A percentile compares a stretch with the other conserved stretches of the same genome.
These are phyloP conservation scores for Aldrovandia affinis DNA, from an alignment of 2,797 vertebrate genomes.

Conservation along the genomic window DNA sequence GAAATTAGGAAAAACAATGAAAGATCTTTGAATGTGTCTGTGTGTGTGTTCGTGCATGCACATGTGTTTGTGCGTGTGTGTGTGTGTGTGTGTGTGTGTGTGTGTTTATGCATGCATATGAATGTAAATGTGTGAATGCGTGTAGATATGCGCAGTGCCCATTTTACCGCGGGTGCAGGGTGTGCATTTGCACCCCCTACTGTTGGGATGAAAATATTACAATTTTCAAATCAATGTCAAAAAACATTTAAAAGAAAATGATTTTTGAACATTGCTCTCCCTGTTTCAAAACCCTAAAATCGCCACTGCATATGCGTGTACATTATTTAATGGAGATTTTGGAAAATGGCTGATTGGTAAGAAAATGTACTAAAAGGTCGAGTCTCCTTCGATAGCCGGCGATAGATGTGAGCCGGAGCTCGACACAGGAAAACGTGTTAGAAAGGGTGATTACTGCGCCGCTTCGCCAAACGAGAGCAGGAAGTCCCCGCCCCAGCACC, in stretches of 20 bases:
- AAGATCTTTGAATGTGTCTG: slow-evolving; percentile 8
- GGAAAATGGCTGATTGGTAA: not conserved
- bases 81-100: not conserved
- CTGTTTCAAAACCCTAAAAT: too few species aligned
- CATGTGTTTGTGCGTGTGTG: not conserved
- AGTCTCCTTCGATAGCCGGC: not conserved
- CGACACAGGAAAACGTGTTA: not conserved
- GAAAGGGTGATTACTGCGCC: not conserved
- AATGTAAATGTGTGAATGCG: not conserved
- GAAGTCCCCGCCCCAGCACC: not conserved
- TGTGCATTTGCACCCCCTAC: too few species aligned
- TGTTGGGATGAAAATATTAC: too few species aligned
- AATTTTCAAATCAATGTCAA: too few species aligned
- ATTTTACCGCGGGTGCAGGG: too few species aligned
- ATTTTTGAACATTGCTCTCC: too few species aligned
- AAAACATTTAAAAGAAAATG: too few species aligned
- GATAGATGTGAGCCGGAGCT: not conserved
- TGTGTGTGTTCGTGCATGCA: not conserved
- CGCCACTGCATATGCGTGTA: not conserved
- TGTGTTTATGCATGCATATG: not conserved
- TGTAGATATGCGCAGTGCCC: not conserved
- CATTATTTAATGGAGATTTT: not conserved
- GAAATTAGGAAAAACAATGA: too few species aligned
- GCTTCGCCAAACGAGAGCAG: not conserved
- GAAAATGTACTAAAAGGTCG: not conserved